Evolutionary conservation across 2,797 vertebrate genomes (phyloP).

Genomic region (Sorex maritimensis): DNA sequence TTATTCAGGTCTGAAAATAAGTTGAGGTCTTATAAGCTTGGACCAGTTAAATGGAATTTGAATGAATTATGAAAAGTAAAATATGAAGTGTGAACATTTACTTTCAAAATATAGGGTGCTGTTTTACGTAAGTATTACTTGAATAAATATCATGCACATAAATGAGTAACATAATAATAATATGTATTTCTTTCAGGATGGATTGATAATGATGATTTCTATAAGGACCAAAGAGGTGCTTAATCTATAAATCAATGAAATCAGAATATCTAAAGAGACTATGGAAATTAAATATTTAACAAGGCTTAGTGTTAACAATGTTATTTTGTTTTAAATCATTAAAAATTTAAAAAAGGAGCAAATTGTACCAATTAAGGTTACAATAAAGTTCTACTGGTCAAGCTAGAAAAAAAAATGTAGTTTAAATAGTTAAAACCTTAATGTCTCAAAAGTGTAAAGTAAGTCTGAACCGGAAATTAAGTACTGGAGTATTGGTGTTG

Average conservation of each 20-base stretch:
- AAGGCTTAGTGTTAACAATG: not conserved
- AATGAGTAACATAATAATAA: not conserved
- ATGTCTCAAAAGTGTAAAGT: no score
- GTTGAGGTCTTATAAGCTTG: no score
- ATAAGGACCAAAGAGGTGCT: not conserved
- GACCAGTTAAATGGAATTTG: no score
- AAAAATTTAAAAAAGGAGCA: slow-evolving; percentile 26
- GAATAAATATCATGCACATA: no score
- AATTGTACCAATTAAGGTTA: not conserved
- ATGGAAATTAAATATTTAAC: slow-evolving; percentile 57
- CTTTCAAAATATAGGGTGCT: no score
- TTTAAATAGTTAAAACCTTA: no score
- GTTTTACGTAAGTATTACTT: no score
- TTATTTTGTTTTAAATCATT: slow-evolving; percentile 51
- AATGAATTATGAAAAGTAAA: no score
- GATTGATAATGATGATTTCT: slow-evolving; percentile 13
- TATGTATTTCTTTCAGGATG: slow-evolving; percentile 56
- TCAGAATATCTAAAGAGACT: slow-evolving; percentile 9
- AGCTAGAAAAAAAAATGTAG: not conserved
- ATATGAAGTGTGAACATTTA: no score
- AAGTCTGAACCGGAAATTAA: no score
- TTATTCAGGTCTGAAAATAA: no score
- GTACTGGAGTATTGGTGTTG: not conserved
- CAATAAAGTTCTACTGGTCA: not conserved
- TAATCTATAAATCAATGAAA: not conserved